Base-by-base conservation (phyloP, 1,140 invertebrate genomes). In the Philotrypesis tridentata region DNA sequence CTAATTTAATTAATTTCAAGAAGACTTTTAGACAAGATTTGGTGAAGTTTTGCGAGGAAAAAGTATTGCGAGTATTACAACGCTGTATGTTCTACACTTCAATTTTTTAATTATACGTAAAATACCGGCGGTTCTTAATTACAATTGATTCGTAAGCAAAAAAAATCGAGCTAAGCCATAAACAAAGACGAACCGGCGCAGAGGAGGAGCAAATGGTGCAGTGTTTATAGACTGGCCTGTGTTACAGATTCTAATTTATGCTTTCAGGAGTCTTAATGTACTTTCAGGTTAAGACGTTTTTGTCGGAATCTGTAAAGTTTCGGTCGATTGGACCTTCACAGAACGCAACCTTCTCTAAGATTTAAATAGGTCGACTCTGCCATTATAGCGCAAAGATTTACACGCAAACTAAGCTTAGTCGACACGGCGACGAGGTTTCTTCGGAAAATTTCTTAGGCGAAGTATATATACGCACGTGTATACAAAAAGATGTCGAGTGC, bases 191-290 rank as follows among this genome's bases (percentile, higher is more conserved):
- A 65, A 25, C 25, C 21, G 17, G 17, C 14, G 5, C 21, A 4
- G n/a, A n/a, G 48, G 14, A 14, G 6, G 48, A 9, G 33, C 9
- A 9, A 9, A 9, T 37, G 33, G 33, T 5, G 33, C 9, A 37
- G 33, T 27, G 48, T 21, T 67, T 67, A 21, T 5, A 67, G 73
- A 73, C 12, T 60, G 48, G 23, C 74, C 48, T 27, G 25, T 9
- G 63, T 67, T 68, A n/a, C n/a, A 70, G 63, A 70, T 76, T 81
- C 3, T 40, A 70, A 81, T 75, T 81, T 61, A 81, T 76, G 73
- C 63, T 76, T 27, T 7, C 33, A 23, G 60, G 72, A 75, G 27
- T 80, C 75, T 68, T 80, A 80, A 31, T n/a, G n/a, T 75, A 75
- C 61, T 75, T 75, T 27, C 40, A 75, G 61, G 55, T 68, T 29